Evolutionary conservation across 2,888 invertebrate genomes (phyloP).

Genomic region (Fragum whitleyi): DNA sequence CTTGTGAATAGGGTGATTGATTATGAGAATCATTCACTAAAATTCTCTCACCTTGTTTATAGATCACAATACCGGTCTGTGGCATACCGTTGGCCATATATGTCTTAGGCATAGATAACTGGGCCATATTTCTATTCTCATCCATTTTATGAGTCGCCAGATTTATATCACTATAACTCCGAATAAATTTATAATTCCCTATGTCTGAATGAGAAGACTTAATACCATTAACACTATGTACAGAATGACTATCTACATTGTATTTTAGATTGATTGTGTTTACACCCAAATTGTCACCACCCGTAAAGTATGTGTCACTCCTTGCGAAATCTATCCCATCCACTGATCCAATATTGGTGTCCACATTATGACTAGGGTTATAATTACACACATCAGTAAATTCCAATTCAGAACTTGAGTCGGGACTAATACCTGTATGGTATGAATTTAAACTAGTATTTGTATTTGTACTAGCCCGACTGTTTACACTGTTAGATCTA

Average conservation of each 20-base stretch:
- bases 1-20: conserved; percentile 31
- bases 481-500: conserved; percentile 58
- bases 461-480: conserved; percentile 42
- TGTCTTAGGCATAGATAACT: conserved; percentile 32
- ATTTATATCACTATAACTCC: conserved; percentile 63
- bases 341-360: conserved; percentile 46
- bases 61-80: conserved; percentile 61
- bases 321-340: conserved; percentile 47
- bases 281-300: conserved; percentile 34
- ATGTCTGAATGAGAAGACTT: conserved; percentile 15
- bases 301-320: conserved; percentile 46
- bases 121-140: conserved; percentile 35
- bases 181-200: conserved; percentile 39
- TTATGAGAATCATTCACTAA: conserved; percentile 64
- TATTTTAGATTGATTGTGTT: conserved; percentile 24
- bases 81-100: conserved; percentile 54
- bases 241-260: conserved; percentile 35
- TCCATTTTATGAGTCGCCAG: conserved; percentile 57
- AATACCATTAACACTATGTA: conserved; percentile 25
- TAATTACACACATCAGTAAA: conserved; percentile 67
- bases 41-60: conserved; percentile 63
- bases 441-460: conserved; percentile 49
- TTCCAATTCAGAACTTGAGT: conserved; percentile 56
- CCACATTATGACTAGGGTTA: conserved; percentile 35
- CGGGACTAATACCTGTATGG: conserved; percentile 40